Conservation (phyloP, 2,888 invertebrate species). For the Athalia rosae region DNA sequence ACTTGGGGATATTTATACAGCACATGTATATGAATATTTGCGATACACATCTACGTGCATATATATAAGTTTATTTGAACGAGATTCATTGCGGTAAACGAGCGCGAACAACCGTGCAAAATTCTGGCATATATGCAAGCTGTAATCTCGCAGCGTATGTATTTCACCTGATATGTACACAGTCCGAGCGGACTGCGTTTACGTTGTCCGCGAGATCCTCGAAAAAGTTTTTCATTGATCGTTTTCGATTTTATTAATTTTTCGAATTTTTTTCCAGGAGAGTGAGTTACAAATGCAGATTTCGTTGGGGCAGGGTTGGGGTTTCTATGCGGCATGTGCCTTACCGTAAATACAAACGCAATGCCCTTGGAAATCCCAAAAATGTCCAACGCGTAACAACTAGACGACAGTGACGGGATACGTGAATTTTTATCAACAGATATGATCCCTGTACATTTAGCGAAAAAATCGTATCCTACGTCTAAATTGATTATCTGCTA, state of each 20-base stretch:
- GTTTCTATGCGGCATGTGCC: conserved; percentile 90
- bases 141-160: neutral
- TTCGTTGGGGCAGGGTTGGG: conserved; percentile 83
- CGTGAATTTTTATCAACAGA: conserved; percentile 16
- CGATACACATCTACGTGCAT: too few relatives aligned
- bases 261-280: neutral
- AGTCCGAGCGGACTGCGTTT: too few relatives aligned
- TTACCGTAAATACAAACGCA: conserved; percentile 76
- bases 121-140: neutral
- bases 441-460: neutral
- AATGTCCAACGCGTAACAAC: conserved; percentile 75
- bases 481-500: neutral
- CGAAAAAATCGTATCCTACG: neutral
- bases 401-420: neutral
- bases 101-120: conserved; percentile 17
- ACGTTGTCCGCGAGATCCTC: neutral
- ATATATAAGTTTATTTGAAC: too few relatives aligned
- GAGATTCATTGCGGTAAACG: neutral
- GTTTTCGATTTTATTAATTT: neutral
- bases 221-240: neutral
- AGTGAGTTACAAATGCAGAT: neutral
- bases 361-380: conserved; percentile 93
- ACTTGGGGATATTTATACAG: too few relatives aligned
- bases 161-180: neutral
- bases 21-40: too few relatives aligned